A percentile compares a stretch with the other conserved stretches of the same genome.
Conservation (phyloP, 2,113 vertebrate genomes). For the Platichthys flesus region DNA sequence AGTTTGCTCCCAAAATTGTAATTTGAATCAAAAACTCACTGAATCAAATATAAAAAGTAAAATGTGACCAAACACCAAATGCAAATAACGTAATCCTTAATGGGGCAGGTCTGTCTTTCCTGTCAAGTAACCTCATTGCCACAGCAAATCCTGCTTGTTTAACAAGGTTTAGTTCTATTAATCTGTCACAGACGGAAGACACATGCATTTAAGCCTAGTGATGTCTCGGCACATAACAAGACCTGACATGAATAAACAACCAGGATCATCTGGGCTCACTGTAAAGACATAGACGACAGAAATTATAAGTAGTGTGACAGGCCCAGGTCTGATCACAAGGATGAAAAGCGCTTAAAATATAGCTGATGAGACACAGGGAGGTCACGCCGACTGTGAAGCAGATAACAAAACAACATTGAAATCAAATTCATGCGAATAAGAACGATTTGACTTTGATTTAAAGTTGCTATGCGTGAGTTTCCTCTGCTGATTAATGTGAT, state of each 20-base stretch:
- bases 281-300: conserved; percentile 3
- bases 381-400: background rate
- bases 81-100: background rate
- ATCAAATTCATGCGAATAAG: background rate
- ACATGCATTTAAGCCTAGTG: background rate
- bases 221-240: background rate
- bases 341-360: background rate
- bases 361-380: background rate
- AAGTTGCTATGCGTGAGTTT: background rate
- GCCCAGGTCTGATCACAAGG: background rate
- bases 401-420: background rate
- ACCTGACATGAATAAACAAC: conserved; percentile 21
- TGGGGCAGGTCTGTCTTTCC: background rate
- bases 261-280: conserved; percentile 13
- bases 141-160: conserved; percentile 18
- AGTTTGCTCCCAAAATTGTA: too few species aligned
- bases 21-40: too few species aligned
- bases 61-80: conserved; percentile 1
- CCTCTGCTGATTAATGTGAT: background rate
- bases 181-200: conserved; percentile 9
- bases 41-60: background rate
- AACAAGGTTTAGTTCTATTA: conserved; percentile 16
- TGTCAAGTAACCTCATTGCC: background rate
- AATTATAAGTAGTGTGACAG: background rate
- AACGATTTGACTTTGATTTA: background rate